Base-by-base conservation (phyloP, 2,113 vertebrate species). In the Brachionichthys hirsutus region DNA sequence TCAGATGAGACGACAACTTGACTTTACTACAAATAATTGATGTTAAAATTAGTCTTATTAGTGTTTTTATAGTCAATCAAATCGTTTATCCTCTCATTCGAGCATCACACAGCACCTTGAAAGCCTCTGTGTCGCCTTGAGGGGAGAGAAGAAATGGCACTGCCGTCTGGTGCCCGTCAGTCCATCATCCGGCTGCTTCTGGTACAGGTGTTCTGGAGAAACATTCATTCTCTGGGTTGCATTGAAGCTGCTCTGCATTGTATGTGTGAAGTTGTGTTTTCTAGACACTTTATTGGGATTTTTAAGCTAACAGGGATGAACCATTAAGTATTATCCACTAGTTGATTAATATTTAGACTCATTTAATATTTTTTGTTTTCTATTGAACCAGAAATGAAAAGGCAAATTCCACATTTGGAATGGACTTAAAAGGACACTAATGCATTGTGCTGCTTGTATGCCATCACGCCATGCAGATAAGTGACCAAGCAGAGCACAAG, bases 131-230 rank as follows among this genome's bases (percentile, higher is more conserved):
- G 44, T 40, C 49, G 67, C 55, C 63, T 70, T 72, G 55, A 75
- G 52, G 68, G 60, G 24, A 62, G 54, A 75, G 51, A 71, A 38
- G 6, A 47, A 57, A 49, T 49, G 19, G 19, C 66, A 54, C 51
- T 50, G 60, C 59, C 64, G 45, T 63, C 77, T 66, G 67, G 70
- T 75, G 79, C 71, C 54, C 69, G 58, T 75, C 66, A 43, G 57
- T 83, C 60, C 53, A 75, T 80, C 54, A n/a, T n/a, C n/a, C n/a
- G n/a, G n/a, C 54, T 12, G 54, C 54, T 56, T 56, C 70, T 30
- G 74, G 62, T 70, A 46, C 63, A 74, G 34, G 30, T 66, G 73
- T 75, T 57, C 43, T 50, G 59, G 36, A 82, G 62, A 66, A 50
- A 66, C 47, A 77, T 45, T 76, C 34, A 52, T 67, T 56, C 57